A percentile compares a stretch with the other conserved stretches of the same genome.
These are phyloP conservation scores for Oxygymnocypris stewartii DNA, from an alignment of 2,113 vertebrate genomes.

Conservation along the genomic window DNA sequence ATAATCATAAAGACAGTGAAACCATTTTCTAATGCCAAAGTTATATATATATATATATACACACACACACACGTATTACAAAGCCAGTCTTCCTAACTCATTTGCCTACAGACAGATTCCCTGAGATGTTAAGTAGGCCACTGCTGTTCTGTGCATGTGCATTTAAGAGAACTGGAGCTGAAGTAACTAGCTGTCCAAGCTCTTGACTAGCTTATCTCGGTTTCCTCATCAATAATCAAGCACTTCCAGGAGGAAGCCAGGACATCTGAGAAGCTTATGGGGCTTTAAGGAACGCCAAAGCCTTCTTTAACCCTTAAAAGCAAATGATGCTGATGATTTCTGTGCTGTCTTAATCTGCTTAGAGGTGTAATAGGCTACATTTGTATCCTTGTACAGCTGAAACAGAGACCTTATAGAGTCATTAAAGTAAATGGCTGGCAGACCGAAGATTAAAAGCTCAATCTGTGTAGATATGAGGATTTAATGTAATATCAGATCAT, in stretches of 20 bases:
- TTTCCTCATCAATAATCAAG: conserved; percentile 48
- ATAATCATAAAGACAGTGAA: background rate
- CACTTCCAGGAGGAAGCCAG: background rate
- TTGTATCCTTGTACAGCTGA: background rate
- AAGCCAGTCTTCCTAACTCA: background rate
- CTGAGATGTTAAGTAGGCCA: conserved; percentile 34
- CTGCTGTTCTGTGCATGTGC: conserved; percentile 20
- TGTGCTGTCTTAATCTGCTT: background rate
- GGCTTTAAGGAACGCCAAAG: background rate
- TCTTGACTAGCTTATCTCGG: conserved; percentile 20
- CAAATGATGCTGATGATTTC: background rate
- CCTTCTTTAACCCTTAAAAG: conserved; percentile 1
- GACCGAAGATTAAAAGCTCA: background rate
- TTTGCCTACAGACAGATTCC: conserved; percentile 22
- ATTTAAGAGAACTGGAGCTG: conserved; percentile 45
- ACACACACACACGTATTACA: background rate
- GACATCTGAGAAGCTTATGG: background rate
- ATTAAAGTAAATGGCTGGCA: background rate
- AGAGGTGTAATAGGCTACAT: background rate
- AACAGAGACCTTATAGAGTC: background rate
- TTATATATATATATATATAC: no score
- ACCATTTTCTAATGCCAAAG: background rate
- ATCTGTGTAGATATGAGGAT: background rate
- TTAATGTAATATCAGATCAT: background rate
- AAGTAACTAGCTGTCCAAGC: conserved; percentile 45